Base-by-base conservation (phyloP, 2,888 invertebrate genomes). In the Griposia aprilina region DNA sequence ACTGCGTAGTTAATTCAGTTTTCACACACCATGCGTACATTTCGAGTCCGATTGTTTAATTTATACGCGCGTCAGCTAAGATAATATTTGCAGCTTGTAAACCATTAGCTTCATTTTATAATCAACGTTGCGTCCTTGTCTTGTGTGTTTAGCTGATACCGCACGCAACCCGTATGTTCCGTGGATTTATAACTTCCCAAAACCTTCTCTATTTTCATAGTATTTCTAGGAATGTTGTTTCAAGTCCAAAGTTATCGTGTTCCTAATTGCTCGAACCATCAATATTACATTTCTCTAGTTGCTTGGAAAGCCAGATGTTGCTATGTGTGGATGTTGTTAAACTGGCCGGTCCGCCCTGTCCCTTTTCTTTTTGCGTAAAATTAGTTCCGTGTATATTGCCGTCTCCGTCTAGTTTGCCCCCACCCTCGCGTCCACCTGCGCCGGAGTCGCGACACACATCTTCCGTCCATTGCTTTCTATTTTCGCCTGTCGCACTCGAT, bases 381-480 rank as follows among this genome's bases (percentile, higher is more conserved):
- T 92, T 84, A 88, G 92, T 93, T 93, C 91, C 91, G 93, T 91
- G 90, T 91, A 84, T 91, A 90, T 87, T 57, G 90, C 90, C 84
- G 88, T 95, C 94, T 93, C 92, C 91, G 88, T 95, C 91, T 88
- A 92, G 87, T 89, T 88, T 85, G 85, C 90, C 90, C 93, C 92
- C 91, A 91, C 92, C 85, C 90, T 86, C 89, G 84, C 89, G 92
- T 93, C 92, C 95, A 96, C 96, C 96, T 96, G 96, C 91, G 94
- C 90, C 91, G 82, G 90, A 91, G 92, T 91, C 93, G 93, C 95
- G 96, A 94, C 96, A 96, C 95, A 96, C 95, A 96, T 96, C 94
- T 95, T 94, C 94, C 94, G 94, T 93, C 93, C 94, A 93, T 91
- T 96, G 96, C 97, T 97, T 97, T 97, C 96, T 97, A 96, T 96